phyloP scores from a whole-genome alignment of 1,140 invertebrate genomes.

The Saccostrea cuccullata region DNA sequence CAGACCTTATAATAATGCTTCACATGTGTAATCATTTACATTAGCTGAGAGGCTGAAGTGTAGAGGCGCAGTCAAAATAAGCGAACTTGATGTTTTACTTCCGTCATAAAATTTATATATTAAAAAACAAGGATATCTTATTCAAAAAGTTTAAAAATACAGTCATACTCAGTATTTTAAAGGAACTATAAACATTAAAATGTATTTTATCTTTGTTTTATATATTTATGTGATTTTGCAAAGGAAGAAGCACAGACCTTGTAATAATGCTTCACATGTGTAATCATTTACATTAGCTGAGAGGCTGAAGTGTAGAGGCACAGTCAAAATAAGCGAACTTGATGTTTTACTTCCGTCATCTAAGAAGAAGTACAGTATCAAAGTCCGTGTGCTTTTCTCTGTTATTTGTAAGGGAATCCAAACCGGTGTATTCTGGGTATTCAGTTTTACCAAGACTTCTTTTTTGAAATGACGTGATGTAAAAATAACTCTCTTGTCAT shows the following conservation, averaged over 20 bases:
- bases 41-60: background rate
- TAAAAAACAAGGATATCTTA: too few species aligned
- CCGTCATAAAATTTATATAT: too few species aligned
- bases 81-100: background rate
- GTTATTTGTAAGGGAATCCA: constrained; percentile 5
- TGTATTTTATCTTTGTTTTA: background rate
- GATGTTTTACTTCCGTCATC: background rate
- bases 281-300: background rate
- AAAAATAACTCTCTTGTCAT: background rate
- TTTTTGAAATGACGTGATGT: background rate
- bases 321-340: background rate
- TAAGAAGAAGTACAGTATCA: background rate
- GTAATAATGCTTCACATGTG: constrained; percentile 12
- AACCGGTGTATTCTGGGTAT: background rate
- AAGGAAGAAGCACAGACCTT: background rate
- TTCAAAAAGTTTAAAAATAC: too few species aligned
- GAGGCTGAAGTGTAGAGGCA: background rate
- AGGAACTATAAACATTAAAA: too few species aligned
- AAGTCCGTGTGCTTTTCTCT: background rate
- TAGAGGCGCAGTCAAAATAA: background rate
- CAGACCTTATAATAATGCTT: constrained; percentile 8
- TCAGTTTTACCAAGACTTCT: background rate
- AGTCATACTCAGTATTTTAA: too few species aligned
- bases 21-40: background rate
- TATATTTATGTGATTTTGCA: background rate